Evolutionary conservation across 53 echinoderm and acorn worm genomes (phyloP), one percentile per base, ranked within the genome.

Genomic region (Mesocentrotus franciscanus): DNA sequence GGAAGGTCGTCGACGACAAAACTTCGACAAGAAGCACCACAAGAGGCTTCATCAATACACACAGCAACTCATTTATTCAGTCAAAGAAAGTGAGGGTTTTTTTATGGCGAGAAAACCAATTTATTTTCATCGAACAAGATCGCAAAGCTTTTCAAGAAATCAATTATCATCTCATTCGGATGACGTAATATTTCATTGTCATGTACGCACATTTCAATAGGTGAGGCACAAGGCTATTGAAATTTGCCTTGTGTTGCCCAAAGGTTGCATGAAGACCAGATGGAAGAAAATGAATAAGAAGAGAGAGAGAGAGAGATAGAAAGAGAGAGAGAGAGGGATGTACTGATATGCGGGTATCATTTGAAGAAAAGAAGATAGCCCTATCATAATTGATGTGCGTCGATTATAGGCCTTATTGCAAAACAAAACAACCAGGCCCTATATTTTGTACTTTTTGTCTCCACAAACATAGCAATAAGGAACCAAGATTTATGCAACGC

Each of bases 31-130:
- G 71, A 68, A 26, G 6, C 87, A 61, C 61, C 6, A 30, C 34
- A 94, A 10, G 89, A 87, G 87, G 55, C 68, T 55, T 35, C 87
- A 66, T 87, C 95, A 94, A 85, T 94, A 94, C 55, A 61, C 64
- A 49, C 24, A 71, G 32, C 95, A 94, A 94, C 95, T 94, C 95
- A 94, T 94, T 94, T 94, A 94, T 94, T 68, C 36, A 64, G 66
- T 85, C 56, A 94, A 94, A 71, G 95, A 87, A 94, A 85, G 95
- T 91, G 9, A 79, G 4, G 4, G 5, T 33, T 11, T 10, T 4
- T 33, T 30, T 34, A 10, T 76, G 14, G 4, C 7, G 29, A 8
- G 33, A 75, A 75, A 78, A 79, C 16, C 10, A 79, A 39, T 36
- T 42, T 7, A 81, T 76, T 15, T 78, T 78, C 35, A 78, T 17